phyloP scores from a whole-genome alignment of 2,888 invertebrate species.

The Pterostichus niger region DNA sequence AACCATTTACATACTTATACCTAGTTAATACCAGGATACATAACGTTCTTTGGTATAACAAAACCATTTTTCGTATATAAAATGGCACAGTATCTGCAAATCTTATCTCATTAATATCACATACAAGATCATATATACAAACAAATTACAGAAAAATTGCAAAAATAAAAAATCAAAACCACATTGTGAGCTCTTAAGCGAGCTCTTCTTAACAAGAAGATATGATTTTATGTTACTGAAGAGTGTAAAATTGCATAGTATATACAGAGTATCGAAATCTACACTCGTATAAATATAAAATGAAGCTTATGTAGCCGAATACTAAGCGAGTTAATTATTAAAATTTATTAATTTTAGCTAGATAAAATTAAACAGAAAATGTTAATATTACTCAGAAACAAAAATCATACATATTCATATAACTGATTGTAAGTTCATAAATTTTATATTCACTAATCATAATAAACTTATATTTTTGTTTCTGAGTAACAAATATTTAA shows the following conservation, averaged over 20 bases:
- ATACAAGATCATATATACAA: constrained; percentile 66
- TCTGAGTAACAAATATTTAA: not conserved
- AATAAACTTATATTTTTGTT: not conserved
- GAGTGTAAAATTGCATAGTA: constrained; percentile 32
- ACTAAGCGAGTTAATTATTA: constrained; percentile 49
- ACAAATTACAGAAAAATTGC: constrained; percentile 55
- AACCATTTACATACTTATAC: constrained; percentile 63
- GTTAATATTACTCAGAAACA: not conserved
- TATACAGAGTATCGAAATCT: constrained; percentile 36
- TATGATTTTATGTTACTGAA: constrained; percentile 40
- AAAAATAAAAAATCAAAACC: constrained; percentile 34
- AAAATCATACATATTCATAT: constrained; percentile 10
- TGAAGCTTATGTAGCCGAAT: constrained; percentile 36
- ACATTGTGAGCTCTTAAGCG: constrained; percentile 19
- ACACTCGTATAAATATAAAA: constrained; percentile 32
- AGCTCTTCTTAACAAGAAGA: constrained; percentile 33
- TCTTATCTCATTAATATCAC: constrained; percentile 67
- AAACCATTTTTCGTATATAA: constrained; percentile 65
- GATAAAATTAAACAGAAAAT: not conserved
- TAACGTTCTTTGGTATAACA: constrained; percentile 65
- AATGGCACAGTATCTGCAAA: constrained; percentile 63
- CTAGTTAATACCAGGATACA: constrained; percentile 59
- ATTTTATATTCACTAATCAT: not conserved
- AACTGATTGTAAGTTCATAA: not conserved
- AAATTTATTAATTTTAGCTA: constrained; percentile 22